These are phyloP conservation scores for Hyperoplus lanceolatus DNA, from an alignment of 2,797 vertebrate genomes.

Conservation along the genomic window DNA sequence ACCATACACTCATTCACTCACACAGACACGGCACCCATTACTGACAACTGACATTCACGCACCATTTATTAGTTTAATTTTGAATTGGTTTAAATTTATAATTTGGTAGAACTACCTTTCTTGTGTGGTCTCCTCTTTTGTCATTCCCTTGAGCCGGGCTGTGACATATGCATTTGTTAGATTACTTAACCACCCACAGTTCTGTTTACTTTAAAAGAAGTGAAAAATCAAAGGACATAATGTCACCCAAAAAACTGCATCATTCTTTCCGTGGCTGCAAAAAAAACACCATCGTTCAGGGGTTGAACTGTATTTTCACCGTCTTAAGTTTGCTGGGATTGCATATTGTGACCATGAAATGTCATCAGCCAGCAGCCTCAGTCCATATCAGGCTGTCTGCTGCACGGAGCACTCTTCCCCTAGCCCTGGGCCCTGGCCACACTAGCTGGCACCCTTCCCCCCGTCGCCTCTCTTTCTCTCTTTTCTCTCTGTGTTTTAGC, in stretches of 20 bases:
- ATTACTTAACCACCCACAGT: conserved; percentile 35
- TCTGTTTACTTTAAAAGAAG: conserved; percentile 56
- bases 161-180: conserved; percentile 18
- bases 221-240: conserved; percentile 59
- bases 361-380: conserved; percentile 86
- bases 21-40: no score
- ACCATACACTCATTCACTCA: no score
- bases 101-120: no score
- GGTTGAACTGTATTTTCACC: conserved; percentile 71
- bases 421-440: conserved; percentile 77
- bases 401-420: conserved; percentile 79
- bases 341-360: conserved; percentile 87
- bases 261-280: conserved; percentile 59
- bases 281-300: conserved; percentile 34
- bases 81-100: no score
- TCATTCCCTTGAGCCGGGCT: not conserved
- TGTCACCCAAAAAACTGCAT: conserved; percentile 55
- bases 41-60: no score
- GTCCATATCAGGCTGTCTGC: conserved; percentile 81
- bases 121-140: no score
- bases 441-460: conserved; percentile 74
- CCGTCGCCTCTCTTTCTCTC: conserved; percentile 33
- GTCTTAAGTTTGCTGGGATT: conserved; percentile 81
- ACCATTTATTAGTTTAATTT: no score
- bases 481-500: conserved; percentile 65